Conservation (phyloP, 2,888 invertebrate species). For the Maniola hyperantus region DNA sequence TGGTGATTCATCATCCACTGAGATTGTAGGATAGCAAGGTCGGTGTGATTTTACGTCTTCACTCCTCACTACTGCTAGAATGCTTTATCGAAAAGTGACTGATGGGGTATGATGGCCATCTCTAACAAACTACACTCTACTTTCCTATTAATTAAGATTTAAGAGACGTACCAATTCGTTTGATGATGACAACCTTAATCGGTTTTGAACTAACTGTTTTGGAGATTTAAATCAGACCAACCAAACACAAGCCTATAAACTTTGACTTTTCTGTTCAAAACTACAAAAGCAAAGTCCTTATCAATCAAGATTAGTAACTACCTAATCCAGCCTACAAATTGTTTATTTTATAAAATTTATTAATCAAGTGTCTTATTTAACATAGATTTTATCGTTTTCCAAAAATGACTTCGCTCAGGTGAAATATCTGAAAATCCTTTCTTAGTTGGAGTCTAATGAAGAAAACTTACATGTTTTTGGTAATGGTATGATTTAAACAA, state of each 20-base stretch:
- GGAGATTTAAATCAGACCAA: neutral
- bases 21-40: constrained; percentile 26
- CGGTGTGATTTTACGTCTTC: constrained; percentile 25
- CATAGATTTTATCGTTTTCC: no score
- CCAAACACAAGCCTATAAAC: neutral
- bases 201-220: neutral
- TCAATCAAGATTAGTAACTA: no score
- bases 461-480: no score
- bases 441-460: no score
- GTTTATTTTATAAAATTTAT: no score
- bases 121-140: neutral
- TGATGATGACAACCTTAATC: neutral
- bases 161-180: neutral
- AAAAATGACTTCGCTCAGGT: no score
- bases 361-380: no score
- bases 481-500: no score
- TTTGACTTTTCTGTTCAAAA: no score
- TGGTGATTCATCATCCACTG: constrained; percentile 38
- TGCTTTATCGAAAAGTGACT: constrained; percentile 10
- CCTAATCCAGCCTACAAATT: no score
- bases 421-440: no score
- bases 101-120: constrained; percentile 16
- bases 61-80: neutral
- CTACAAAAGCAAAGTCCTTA: no score
- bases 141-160: neutral